phyloP scores from a whole-genome alignment of 2,888 invertebrate genomes.

The Strigamia maritima region DNA sequence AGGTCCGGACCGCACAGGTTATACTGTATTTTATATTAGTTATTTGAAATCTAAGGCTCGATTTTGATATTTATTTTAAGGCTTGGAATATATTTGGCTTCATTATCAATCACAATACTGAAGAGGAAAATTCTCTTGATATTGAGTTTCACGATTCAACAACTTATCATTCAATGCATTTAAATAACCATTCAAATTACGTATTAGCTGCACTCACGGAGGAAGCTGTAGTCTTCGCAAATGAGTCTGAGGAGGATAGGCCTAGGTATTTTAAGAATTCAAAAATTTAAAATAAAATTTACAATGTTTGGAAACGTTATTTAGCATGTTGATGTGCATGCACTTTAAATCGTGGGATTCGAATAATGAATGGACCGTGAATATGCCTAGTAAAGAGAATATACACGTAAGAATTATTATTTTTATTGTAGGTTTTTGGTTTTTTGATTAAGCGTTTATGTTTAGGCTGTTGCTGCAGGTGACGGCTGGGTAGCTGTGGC shows the following conservation, averaged over 20 bases:
- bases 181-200: conserved; percentile 80
- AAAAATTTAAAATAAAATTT: too few relatives aligned
- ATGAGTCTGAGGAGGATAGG: conserved; percentile 57
- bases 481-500: conserved; percentile 73
- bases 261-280: conserved; percentile 60
- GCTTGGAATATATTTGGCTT: conserved; percentile 94
- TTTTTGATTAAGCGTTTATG: not conserved
- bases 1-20: too few relatives aligned
- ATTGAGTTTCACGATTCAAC: conserved; percentile 92
- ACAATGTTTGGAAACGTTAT: too few relatives aligned
- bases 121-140: conserved; percentile 75
- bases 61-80: conserved; percentile 49
- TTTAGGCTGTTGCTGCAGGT: conserved; percentile 58
- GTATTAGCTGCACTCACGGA: conserved; percentile 81
- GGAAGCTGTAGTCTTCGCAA: conserved; percentile 73
- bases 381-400: conserved; percentile 75
- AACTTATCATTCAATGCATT: conserved; percentile 82
- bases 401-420: conserved; percentile 59
- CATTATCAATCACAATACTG: conserved; percentile 72
- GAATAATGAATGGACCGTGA: conserved; percentile 81
- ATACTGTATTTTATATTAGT: too few relatives aligned
- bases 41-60: not conserved
- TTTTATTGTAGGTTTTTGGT: not conserved
- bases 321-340: conserved; percentile 70
- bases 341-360: conserved; percentile 64